Conservation (phyloP, 2,113 vertebrate species). For the Alectura lathami region DNA sequence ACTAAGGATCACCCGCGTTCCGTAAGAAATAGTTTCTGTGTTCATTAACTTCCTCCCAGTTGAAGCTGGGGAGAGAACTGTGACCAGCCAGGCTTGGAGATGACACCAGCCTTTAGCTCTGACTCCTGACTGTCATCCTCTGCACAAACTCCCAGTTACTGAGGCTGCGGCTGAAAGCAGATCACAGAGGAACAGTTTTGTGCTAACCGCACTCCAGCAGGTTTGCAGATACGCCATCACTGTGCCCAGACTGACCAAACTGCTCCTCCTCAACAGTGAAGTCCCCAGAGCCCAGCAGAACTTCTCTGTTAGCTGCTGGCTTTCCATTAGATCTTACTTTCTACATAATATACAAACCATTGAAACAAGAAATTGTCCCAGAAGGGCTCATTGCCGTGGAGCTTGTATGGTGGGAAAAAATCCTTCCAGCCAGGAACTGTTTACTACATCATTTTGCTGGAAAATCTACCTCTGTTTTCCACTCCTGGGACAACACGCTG, state of each 20-base stretch:
- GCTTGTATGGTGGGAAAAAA: not conserved
- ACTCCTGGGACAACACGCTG: not conserved
- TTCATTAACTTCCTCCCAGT: fast-evolving
- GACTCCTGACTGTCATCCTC: not conserved
- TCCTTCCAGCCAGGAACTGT: not conserved
- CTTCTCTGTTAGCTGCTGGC: not conserved
- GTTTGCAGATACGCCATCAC: not conserved
- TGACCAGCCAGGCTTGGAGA: not conserved
- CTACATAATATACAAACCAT: not conserved
- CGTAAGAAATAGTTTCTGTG: not conserved
- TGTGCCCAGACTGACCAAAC: not conserved
- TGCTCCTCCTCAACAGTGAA: not conserved
- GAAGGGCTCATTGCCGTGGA: not conserved
- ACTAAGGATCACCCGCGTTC: not conserved
- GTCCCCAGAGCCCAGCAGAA: not conserved
- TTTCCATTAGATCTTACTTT: not conserved
- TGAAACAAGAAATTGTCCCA: not conserved
- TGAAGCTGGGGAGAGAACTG: not conserved
- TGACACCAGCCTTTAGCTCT: not conserved
- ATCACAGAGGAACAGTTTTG: not conserved
- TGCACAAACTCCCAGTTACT: not conserved
- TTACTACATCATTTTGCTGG: not conserved
- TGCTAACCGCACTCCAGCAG: not conserved
- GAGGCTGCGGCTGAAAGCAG: not conserved
- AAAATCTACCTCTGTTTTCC: not conserved